Evolutionary conservation across 2,797 vertebrate species (phyloP).

Genomic region (Pseudotriccus pelzelni): DNA sequence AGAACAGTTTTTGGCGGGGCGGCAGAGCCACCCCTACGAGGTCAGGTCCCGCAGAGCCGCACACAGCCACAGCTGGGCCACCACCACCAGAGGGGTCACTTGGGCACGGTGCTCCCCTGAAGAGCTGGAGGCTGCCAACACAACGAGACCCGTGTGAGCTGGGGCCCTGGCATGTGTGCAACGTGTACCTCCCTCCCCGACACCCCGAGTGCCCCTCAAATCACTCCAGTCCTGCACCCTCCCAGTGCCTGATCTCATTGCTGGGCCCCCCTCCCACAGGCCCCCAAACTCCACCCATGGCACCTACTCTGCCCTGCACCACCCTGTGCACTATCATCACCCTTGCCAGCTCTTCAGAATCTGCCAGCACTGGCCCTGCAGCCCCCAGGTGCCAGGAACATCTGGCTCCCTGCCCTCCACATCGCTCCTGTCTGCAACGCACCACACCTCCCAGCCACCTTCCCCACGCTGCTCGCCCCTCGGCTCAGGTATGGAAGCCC

Average conservation of each 20-base stretch:
- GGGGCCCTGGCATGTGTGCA: accelerated
- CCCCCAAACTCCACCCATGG: accelerated
- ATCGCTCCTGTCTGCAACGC: accelerated
- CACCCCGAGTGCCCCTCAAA: too few relatives aligned
- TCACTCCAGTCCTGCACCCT: accelerated
- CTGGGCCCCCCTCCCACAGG: too few relatives aligned
- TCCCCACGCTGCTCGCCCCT: accelerated
- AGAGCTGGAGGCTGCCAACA: constrained; percentile 75
- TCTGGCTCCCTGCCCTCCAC: background rate
- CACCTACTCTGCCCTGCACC: accelerated
- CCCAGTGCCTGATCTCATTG: accelerated
- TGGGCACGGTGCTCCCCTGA: constrained; percentile 54
- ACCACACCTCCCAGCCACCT: accelerated
- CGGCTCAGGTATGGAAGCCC: accelerated
- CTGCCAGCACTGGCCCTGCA: too few relatives aligned
- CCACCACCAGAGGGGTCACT: constrained; percentile 56
- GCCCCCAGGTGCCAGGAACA: background rate
- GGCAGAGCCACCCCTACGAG: constrained; percentile 59
- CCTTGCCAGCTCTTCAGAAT: background rate
- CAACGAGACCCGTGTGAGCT: background rate
- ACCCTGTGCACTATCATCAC: accelerated
- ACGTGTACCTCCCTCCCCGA: accelerated
- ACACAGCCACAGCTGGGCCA: constrained; percentile 74
- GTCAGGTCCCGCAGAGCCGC: constrained; percentile 55
- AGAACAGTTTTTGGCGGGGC: constrained; percentile 69